A percentile compares a stretch with the other conserved stretches of the same genome.
phyloP scores from a whole-genome alignment of 2,113 vertebrate genomes.

The Dipodomys spectabilis region DNA sequence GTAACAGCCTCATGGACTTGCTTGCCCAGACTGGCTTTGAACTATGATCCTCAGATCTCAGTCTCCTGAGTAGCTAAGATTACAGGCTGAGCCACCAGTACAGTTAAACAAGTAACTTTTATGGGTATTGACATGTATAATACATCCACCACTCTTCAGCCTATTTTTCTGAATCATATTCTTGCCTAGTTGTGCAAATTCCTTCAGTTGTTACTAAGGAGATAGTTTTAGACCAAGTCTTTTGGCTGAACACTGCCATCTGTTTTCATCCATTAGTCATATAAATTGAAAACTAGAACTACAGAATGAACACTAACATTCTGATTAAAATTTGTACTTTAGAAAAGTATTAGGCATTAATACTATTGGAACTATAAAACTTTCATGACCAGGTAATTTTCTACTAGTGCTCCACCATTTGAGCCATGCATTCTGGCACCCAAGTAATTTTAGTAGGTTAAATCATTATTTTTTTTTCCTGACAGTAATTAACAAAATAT shows the following conservation, averaged over 20 bases:
- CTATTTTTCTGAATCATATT: slow-evolving; percentile 55
- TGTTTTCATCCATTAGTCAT: slow-evolving; percentile 70
- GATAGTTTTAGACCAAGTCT: slow-evolving; percentile 77
- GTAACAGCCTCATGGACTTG: no score
- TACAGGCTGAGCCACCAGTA: no score
- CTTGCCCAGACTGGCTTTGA: no score
- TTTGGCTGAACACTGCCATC: slow-evolving; percentile 70
- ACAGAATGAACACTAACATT: slow-evolving; percentile 69
- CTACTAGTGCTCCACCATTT: no score
- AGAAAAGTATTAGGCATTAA: slow-evolving; percentile 37
- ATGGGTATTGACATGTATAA: neutral
- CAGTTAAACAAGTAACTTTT: neutral
- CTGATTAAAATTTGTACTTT: slow-evolving; percentile 32
- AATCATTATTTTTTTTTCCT: neutral
- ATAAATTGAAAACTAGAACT: slow-evolving; percentile 32
- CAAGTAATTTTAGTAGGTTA: neutral
- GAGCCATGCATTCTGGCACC: no score
- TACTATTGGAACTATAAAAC: neutral
- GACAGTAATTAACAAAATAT: slow-evolving; percentile 1
- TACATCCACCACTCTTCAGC: neutral
- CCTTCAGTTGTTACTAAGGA: slow-evolving; percentile 71
- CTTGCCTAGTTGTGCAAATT: slow-evolving; percentile 69
- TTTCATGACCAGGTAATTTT: neutral
- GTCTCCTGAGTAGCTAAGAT: no score
- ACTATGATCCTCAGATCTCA: no score